Base-by-base conservation (phyloP, 2,113 vertebrate species). In the Chelonoidis abingdonii region DNA sequence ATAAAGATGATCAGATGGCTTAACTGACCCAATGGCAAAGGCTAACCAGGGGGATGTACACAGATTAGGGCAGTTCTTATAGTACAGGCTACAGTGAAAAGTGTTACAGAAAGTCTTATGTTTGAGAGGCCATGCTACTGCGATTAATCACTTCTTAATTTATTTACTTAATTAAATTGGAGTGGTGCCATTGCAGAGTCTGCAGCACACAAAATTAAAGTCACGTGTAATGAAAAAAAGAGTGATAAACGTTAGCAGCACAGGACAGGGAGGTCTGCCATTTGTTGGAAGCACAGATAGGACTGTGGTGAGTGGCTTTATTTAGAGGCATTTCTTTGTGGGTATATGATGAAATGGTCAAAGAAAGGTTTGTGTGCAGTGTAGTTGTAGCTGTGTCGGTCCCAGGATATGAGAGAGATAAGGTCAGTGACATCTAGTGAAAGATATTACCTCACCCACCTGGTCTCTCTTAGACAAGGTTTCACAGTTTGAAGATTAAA, bases 111-210 rank as follows among this genome's bases (percentile, higher is more conserved):
- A 49, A 83, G 90, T 38, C 75, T 89, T 56, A 8, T 0, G 0
- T 12, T 8, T 72, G 29, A n/a, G 50, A 49, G 90, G n/a, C 82
- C 8, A 0, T 5, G 12, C 65, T 57, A 44, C 78, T 5, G 21
- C 41, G 87, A 91, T 91, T 84, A 95, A 94, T 95, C 86, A 19
- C 27, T 80, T 29, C 29, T 31, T 72, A 87, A 80, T 93, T 94
- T 95, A 93, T 93, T 95, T 94, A 75, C 83, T 89, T 94, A 93
- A 93, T 94, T 94, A 89, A 89, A 91, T 87, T 87, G 94, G 90
- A 94, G 65, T 1, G 13, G 41, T 89, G 83, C 92, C 95, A 94
- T 56, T 76, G 35, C 75, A 24, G 49, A 84, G 80, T 19, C 93
- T 86, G 69, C 92, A 83, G 84, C 85, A 92, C 90, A 89, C 35